Evolutionary conservation across 2,113 vertebrate genomes (phyloP), one percentile per base, ranked within the genome.

Genomic region (Mellivora capensis): DNA sequence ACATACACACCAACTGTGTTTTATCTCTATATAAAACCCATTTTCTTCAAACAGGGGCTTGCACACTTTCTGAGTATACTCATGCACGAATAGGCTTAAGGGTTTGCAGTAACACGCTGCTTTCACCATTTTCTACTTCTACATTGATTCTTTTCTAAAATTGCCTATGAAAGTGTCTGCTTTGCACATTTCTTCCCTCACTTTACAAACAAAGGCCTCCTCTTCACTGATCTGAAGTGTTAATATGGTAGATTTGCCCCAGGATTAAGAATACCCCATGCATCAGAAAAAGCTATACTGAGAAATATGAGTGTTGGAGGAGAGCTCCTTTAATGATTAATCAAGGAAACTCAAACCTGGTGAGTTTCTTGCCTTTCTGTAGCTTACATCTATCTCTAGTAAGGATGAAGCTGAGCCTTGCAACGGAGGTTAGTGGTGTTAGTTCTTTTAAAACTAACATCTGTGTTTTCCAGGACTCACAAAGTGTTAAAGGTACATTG

Each of bases 401-500:
- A 62, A 82, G 37, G 37, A 72, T 86, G 17, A 95, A 91, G 7
- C 12, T 80, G 20, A 61, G 21, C 34, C 13, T 93, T 94, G 49
- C 18, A 44, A 57, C 17, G 4, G 23, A 72, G 62, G 39, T 49
- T 88, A 69, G 31, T 85, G 31, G 44, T 44, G 42, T 17, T 0
- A 6, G 39, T 67, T 94, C 34, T 91, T 93, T 86, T 42, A 80
- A 93, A 95, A 85, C 44, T 6, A 76, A 42, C 31, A 52, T 57
- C n/a, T 14, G 2, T 71, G 83, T 91, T 97, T 96, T 91, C 54
- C 11, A 79, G 79, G 37, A 93, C 79, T 67, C 44, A 93, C 57
- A 62, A 72, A 83, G 31, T 89, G 91, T 96, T 83, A 89, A 97
- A 87, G 91, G 52, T 74, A 83, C 7, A 25, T 42, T 94, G 71